Evolutionary conservation across 2,888 invertebrate species (phyloP), one percentile per base, ranked within the genome.

Genomic region (Zygothrica quintamaculata): DNA sequence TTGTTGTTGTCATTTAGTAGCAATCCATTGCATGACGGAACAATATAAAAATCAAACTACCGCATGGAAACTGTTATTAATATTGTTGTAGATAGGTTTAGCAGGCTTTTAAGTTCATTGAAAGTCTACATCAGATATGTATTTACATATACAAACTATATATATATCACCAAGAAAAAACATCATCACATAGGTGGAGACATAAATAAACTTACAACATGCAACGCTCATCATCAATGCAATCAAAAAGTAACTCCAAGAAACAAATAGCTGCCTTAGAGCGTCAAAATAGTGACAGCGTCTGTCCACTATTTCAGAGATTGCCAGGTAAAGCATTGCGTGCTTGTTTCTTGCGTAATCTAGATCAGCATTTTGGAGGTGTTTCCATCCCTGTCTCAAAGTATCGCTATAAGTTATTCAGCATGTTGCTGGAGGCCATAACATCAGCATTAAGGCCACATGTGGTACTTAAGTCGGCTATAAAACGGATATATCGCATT

Each of bases 341-440:
- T 0, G 52, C 29, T 4, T 74, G 62, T 8, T 60, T 74, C 7
- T 26, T 76, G 5, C 67, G 71, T 0, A 77, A 77, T 16, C 26
- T 16, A n/a, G 43, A 77, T 18, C 11, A 3, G 1, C 18, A 52
- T 15, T 77, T 77, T 11, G 15, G 33, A 0, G 78, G 77, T 1
- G 15, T 77, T 3, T 29, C 12, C 1, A 1, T 74, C 0, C 18
- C 64, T 0, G 37, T 74, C 0, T 74, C 60, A 0, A 57, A 36
- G 5, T 43, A 25, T 1, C 33, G 31, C 5, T 71, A 53, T 8
- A 29, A 37, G 0, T 1, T n/a, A 0, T 48, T 74, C 3, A 8
- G 31, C 0, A 12, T 6, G 0, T 12, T 74, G 3, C 11, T 67
- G 7, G 57, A 61, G 15, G 48, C 9, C 0, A 7, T 70, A 0